Base-by-base conservation (phyloP, 2,797 vertebrate genomes). In the Alectoris magna region DNA sequence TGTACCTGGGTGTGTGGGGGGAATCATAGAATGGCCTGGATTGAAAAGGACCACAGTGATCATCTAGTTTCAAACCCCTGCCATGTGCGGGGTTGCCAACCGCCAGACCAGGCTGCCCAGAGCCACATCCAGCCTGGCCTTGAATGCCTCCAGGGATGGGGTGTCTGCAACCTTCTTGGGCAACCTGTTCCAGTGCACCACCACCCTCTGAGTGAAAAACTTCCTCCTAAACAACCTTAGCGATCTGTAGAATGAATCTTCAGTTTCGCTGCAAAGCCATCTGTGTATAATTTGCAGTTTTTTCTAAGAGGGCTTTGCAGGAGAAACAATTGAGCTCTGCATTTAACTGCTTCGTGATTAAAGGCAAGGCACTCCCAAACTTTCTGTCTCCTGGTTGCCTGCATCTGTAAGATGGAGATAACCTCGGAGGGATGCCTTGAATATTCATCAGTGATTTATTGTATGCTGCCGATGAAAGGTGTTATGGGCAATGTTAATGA, bases 381-480 rank as follows among this genome's bases (percentile, higher is more conserved):
- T 91, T 84, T 67, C 62, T 74, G 27, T 80, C 59, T 82, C 48
- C 66, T 73, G 64, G 77, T 84, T 88, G 56, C 39, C 19, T 81
- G n/a, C 11, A 10, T 92, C 73, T 82, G 87, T 93, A 86, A 92
- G 92, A 93, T 67, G 29, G 38, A 88, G 91, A 93, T 95, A 94
- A 90, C 67, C 84, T 95, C 70, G 44, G 85, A 92, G 93, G 64
- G 66, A 31, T 92, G 48, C 67, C 64, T 29, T 92, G 91, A 90
- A 76, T 95, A 94, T 90, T 94, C 77, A 91, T 88, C 67, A 63
- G 51, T 81, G 83, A 88, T 95, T 94, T 96, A 92, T 56, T 86
- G 87, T 58, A 34, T 26, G 73, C 76, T 0, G 4, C 67, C 44
- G 73, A 84, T 88, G 70, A 41, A 68, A 81, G 84, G 63, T 51